phyloP scores from a whole-genome alignment of 2,113 vertebrate species.

The Archocentrus centrarchus region DNA sequence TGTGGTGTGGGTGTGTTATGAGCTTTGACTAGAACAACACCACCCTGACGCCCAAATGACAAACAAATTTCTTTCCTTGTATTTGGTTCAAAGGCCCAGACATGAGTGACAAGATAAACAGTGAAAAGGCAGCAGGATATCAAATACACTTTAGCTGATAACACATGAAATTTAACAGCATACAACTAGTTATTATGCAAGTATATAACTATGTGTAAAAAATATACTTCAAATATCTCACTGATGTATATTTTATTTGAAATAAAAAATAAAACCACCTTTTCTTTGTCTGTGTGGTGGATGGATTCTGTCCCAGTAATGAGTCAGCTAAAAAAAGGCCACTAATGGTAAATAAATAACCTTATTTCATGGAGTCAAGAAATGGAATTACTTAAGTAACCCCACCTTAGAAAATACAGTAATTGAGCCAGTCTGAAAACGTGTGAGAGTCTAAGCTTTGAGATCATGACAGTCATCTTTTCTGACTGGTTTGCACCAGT shows the following conservation, averaged over 20 bases:
- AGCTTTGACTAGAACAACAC: not conserved
- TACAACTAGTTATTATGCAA: not conserved
- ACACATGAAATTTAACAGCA: not conserved
- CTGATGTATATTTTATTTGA: not conserved
- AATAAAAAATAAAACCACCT: not conserved
- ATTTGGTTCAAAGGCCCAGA: not conserved
- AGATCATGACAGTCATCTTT: too few species aligned
- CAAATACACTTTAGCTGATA: not conserved
- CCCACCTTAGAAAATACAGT: not conserved
- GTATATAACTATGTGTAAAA: not conserved
- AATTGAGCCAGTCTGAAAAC: not conserved
- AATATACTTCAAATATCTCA: too few species aligned
- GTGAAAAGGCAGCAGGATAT: not conserved
- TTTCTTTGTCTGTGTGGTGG: not conserved
- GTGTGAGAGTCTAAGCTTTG: not conserved
- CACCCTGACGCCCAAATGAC: not conserved
- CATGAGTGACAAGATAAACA: not conserved
- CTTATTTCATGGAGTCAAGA: not conserved
- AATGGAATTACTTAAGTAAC: not conserved
- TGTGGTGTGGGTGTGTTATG: not conserved
- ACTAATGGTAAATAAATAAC: not conserved
- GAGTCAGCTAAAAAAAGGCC: slow-evolving; percentile 11
- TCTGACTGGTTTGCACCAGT: too few species aligned
- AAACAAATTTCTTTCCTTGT: slow-evolving; percentile 7
- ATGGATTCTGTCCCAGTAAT: not conserved